Base-by-base conservation (phyloP, 2,888 invertebrate species). In the Apodemia hepburni region DNA sequence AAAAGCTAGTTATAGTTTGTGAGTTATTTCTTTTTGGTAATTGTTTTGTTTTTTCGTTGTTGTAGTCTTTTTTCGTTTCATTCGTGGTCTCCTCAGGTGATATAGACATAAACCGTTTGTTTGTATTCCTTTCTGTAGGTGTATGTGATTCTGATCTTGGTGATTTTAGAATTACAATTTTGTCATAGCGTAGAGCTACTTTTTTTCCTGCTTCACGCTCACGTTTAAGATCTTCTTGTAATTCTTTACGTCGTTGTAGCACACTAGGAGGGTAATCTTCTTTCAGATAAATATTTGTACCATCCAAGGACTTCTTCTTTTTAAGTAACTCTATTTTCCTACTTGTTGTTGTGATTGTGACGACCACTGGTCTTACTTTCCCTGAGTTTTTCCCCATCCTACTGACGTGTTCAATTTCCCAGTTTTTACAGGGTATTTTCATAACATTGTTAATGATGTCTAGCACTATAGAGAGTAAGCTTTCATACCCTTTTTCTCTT, bases 241-340 rank as follows among this genome's bases (percentile, higher is more conserved):
- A 38, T 15, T 65, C 65, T 65, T 64, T 71, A 0, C 72, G 65
- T 67, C 69, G 70, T 66, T 71, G 65, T 63, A 72, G 27, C 8
- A 72, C 66, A 2, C n/a, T 60, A 12, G 66, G 66, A 8, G 70
- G 61, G 58, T 63, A 72, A 63, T 70, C 69, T 67, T 70, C 67
- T 62, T 71, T 70, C 3, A 71, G 17, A 27, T 70, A 70, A 8
- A 69, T 69, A 38, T 59, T 61, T 57, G 67, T 63, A 42, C 29
- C 45, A 0, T 42, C 47, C 0, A 69, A 60, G 18, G 54, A 29
- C 63, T 65, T 69, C 51, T 68, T 68, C 6, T 69, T 69, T 63
- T 67, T 71, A 3, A 71, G 51, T 58, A 73, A 15, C 18, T 71
- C 65, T 58, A 71, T 64, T 70, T 71, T 71, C 18, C 65, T 61